Conservation (phyloP, 2,113 vertebrate species). For the Pardalotus punctatus region DNA sequence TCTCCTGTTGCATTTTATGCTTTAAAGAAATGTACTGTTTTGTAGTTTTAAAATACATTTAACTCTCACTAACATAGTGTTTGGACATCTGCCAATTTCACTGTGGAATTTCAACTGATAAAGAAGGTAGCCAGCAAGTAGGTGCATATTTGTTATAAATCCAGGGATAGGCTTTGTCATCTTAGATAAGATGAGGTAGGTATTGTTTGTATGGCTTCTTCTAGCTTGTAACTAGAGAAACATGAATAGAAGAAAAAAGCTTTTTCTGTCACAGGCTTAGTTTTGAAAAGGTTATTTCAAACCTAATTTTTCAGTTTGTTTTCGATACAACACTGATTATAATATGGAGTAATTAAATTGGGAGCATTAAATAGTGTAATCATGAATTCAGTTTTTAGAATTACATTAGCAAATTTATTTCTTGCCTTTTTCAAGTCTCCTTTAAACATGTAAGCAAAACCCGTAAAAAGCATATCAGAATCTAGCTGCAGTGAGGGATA, state of each 20-base stretch:
- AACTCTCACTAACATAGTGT: conserved; percentile 40
- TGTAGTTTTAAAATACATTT: conserved; percentile 44
- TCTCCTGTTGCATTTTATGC: conserved; percentile 2
- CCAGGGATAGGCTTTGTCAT: conserved; percentile 62
- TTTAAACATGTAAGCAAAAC: neutral
- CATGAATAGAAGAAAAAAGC: neutral
- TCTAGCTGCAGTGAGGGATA: neutral
- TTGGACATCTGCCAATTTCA: conserved; percentile 62
- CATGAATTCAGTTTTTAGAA: neutral
- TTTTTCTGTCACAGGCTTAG: neutral
- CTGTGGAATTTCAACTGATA: conserved; percentile 68
- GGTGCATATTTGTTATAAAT: conserved; percentile 66
- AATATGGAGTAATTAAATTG: neutral
- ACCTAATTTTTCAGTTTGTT: neutral
- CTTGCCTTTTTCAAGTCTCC: neutral
- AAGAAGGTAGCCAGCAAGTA: conserved; percentile 58
- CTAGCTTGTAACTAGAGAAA: conserved; percentile 21
- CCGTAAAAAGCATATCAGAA: neutral
- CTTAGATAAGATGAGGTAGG: conserved; percentile 43
- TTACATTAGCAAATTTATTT: neutral
- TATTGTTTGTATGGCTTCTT: conserved; percentile 48
- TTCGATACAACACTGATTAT: neutral
- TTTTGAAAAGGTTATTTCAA: conserved; percentile 3
- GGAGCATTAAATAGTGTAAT: neutral
- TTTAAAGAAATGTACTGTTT: conserved; percentile 28